These are phyloP conservation scores for Garra rufa DNA, from an alignment of 2,113 vertebrate species.

Conservation along the genomic window DNA sequence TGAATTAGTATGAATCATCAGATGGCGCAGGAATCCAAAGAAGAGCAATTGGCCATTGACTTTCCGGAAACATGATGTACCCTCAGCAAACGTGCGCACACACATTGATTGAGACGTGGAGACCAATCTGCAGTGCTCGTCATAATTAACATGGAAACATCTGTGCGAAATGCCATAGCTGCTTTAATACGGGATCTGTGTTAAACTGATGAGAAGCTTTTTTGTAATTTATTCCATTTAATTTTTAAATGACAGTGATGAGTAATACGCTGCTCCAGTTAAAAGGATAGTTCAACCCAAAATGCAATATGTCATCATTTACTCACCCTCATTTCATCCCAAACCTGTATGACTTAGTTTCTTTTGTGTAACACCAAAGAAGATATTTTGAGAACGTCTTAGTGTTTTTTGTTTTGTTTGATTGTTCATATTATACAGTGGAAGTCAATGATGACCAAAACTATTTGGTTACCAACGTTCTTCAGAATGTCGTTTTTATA, in stretches of 20 bases:
- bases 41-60: constrained; percentile 1
- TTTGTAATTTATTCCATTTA: not conserved
- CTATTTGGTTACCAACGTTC: not conserved
- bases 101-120: not conserved
- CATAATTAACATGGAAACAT: not conserved
- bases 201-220: not conserved
- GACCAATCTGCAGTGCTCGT: not conserved
- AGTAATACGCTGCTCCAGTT: not conserved
- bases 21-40: constrained; percentile 12
- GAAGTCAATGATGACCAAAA: not conserved
- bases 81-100: not conserved
- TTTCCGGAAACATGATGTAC: constrained; percentile 13
- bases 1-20: constrained; percentile 27
- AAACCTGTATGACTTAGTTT: not conserved
- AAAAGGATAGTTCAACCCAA: not conserved
- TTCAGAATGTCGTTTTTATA: not conserved
- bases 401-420: not conserved
- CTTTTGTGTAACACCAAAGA: not conserved
- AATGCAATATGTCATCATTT: not conserved
- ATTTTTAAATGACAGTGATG: not conserved
- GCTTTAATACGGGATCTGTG: not conserved
- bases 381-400: not conserved
- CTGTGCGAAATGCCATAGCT: not conserved
- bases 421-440: not conserved
- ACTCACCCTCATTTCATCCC: not conserved